Percentiles rank a stretch among this genome's conserved stretches.
Conservation (phyloP, 1,140 invertebrate species). For the Acromyrmex echinatior region DNA sequence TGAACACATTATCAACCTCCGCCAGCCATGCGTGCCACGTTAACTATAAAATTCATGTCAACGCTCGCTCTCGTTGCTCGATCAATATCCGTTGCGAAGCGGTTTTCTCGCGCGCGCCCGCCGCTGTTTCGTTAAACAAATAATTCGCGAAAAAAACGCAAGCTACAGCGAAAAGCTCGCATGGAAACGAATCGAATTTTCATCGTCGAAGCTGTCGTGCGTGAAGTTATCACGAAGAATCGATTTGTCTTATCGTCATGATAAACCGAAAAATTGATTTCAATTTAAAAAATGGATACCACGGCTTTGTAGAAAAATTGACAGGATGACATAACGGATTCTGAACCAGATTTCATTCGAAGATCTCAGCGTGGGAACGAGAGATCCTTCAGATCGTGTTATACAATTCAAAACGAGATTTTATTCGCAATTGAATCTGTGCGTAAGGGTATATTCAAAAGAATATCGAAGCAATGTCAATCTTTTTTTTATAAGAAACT, state of each 20-base stretch:
- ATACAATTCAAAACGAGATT: background rate
- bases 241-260: background rate
- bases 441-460: background rate
- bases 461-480: background rate
- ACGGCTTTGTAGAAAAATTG: background rate
- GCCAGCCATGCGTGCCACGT: constrained; percentile 48
- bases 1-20: constrained; percentile 55
- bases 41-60: constrained; percentile 65
- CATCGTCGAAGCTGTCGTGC: background rate
- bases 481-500: background rate
- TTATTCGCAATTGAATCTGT: background rate
- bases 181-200: constrained; percentile 6
- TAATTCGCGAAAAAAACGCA: constrained; percentile 21
- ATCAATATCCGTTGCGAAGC: constrained; percentile 64
- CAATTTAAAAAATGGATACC: constrained; percentile 2
- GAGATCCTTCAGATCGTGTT: background rate
- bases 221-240: constrained; percentile 3
- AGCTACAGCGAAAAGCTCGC: background rate
- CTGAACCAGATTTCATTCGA: background rate
- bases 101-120: constrained; percentile 40
- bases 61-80: constrained; percentile 64
- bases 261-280: background rate
- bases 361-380: too few species aligned
- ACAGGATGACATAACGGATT: background rate
- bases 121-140: constrained; percentile 53